Conservation (phyloP, 2,113 vertebrate genomes). For the Malurus alboscapulatus region DNA sequence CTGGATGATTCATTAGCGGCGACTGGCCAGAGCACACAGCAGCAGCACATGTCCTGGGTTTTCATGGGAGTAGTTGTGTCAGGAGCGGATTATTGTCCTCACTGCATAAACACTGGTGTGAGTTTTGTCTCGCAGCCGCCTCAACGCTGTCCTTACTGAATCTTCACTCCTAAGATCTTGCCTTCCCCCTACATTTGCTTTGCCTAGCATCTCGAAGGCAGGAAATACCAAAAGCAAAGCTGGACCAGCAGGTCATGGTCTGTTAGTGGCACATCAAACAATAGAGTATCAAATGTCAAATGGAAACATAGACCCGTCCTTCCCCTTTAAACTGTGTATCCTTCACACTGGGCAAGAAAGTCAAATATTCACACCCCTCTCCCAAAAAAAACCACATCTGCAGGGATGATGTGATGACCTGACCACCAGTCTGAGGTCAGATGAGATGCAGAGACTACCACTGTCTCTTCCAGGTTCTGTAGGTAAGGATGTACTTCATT, state of each 20-base stretch:
- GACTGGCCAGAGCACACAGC: neutral
- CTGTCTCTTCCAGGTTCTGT: neutral
- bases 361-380: neutral
- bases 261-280: neutral
- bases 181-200: neutral
- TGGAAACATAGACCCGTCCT: neutral
- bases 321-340: neutral
- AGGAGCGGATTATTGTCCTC: neutral
- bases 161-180: neutral
- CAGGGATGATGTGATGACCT: neutral
- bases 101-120: neutral
- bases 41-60: neutral
- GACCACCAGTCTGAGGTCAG: neutral
- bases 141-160: neutral
- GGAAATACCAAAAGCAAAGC: neutral
- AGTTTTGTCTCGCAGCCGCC: neutral
- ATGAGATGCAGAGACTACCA: neutral
- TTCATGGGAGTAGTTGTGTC: neutral
- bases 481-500: neutral
- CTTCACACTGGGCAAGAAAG: neutral
- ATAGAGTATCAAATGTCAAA: neutral
- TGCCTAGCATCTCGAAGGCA: neutral
- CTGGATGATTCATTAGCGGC: conserved; percentile 38
- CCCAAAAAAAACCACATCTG: neutral
- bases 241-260: neutral